Percentiles rank a stretch among this genome's conserved stretches.
Evolutionary conservation across 2,113 vertebrate genomes (phyloP).

Genomic region (Lycaon pictus): DNA sequence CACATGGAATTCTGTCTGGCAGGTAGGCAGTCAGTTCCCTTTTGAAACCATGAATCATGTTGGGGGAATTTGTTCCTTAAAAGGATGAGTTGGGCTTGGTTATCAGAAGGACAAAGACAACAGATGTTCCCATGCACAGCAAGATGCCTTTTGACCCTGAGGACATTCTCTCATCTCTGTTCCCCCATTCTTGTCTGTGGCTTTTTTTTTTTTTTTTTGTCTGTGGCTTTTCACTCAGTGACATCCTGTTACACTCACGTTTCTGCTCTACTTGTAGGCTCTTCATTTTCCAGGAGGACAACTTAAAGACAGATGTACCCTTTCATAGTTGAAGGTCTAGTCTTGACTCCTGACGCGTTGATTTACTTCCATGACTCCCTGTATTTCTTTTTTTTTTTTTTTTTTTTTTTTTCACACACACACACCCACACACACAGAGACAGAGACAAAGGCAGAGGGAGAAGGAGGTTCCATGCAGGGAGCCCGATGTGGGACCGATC

Average conservation of each 20-base stretch:
- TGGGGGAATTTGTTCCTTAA: slow-evolving; percentile 17
- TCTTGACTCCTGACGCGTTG: background rate
- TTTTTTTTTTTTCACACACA: background rate
- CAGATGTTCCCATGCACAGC: background rate
- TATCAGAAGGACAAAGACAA: background rate
- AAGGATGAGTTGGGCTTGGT: background rate
- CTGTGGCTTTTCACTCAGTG: background rate
- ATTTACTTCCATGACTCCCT: background rate
- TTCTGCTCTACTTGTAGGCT: background rate
- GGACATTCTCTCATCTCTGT: background rate
- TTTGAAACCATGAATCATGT: background rate
- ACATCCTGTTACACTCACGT: background rate
- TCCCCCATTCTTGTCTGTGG: background rate
- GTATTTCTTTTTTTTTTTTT: background rate
- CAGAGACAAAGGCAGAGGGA: no score
- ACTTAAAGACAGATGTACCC: background rate
- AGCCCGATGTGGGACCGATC: no score
- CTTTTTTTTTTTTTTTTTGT: no score
- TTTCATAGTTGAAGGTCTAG: background rate
- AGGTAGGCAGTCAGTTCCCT: background rate
- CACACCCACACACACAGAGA: no score
- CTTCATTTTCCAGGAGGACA: background rate
- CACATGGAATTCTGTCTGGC: background rate
- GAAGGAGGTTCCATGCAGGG: no score
- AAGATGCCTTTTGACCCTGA: background rate